Evolutionary conservation across 1,140 invertebrate genomes (phyloP).

Genomic region (Chymomyza costata): DNA sequence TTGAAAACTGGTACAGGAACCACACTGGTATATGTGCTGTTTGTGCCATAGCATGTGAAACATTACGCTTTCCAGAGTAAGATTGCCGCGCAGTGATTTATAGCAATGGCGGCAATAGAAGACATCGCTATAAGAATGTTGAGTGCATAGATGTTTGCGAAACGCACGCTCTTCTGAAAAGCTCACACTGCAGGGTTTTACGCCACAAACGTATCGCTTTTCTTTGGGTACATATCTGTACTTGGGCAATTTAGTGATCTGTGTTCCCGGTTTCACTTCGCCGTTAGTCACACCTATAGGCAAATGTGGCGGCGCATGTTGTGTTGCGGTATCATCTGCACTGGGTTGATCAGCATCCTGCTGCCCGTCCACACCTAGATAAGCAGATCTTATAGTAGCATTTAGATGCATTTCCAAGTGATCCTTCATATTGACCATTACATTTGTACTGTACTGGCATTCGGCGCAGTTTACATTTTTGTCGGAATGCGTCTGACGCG

Average conservation of each 20-base stretch:
- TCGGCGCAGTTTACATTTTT: slow-evolving; percentile 10
- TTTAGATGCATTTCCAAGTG: slow-evolving; percentile 32
- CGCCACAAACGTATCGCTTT: slow-evolving; percentile 27
- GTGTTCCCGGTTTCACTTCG: no score
- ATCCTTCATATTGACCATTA: background rate
- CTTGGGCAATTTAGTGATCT: background rate
- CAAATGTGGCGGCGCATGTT: no score
- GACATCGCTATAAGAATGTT: slow-evolving; percentile 16
- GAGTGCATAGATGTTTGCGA: slow-evolving; percentile 11
- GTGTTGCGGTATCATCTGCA: no score
- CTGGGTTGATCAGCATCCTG: no score
- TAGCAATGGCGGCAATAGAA: slow-evolving; percentile 31
- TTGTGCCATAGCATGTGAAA: slow-evolving; percentile 37
- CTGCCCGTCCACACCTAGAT: no score
- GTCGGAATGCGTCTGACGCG: rapidly evolving
- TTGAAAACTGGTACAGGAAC: slow-evolving; percentile 13
- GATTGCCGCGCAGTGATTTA: rapidly evolving
- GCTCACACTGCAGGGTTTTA: background rate
- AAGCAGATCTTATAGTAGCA: no score
- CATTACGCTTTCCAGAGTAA: slow-evolving; percentile 1
- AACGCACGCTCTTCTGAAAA: slow-evolving; percentile 6
- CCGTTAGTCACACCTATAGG: no score
- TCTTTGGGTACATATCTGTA: slow-evolving; percentile 21
- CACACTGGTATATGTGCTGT: slow-evolving; percentile 48
- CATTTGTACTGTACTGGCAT: slow-evolving; percentile 1